Evolutionary conservation across 2,797 vertebrate genomes (phyloP).

Genomic region (Coendou prehensilis): DNA sequence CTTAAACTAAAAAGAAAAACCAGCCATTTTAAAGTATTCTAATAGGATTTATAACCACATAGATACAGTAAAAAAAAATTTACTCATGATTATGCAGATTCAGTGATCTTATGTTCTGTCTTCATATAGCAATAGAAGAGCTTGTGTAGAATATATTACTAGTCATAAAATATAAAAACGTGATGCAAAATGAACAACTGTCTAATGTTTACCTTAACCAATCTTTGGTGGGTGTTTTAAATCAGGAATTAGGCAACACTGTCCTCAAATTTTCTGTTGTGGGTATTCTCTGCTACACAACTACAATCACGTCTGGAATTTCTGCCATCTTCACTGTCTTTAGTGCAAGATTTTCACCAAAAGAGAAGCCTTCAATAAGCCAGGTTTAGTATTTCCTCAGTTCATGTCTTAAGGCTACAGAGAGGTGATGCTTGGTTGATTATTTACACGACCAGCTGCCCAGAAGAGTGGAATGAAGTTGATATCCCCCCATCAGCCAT

Average conservation of each 20-base stretch:
- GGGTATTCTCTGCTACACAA: background rate
- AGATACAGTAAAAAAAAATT: background rate
- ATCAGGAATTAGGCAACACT: too few species aligned
- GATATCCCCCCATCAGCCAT: background rate
- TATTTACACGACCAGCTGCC: background rate
- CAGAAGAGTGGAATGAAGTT: background rate
- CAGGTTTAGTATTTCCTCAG: background rate
- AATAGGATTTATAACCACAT: background rate
- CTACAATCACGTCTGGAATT: too few species aligned
- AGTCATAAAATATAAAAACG: background rate
- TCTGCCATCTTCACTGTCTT: background rate
- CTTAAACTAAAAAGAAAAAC: slow-evolving; percentile 1
- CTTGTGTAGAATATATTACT: background rate
- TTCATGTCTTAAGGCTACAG: background rate
- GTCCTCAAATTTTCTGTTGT: background rate
- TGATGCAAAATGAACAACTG: background rate
- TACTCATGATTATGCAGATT: background rate
- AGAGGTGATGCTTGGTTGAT: rapidly evolving
- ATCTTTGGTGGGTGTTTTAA: background rate
- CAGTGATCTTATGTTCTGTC: background rate
- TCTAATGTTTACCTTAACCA: background rate
- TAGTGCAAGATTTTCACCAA: background rate
- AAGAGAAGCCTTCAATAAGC: background rate
- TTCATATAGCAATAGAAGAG: background rate
- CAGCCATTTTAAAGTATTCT: background rate